Base-by-base conservation (phyloP, 2,113 vertebrate species). In the Lucifuga dentata region DNA sequence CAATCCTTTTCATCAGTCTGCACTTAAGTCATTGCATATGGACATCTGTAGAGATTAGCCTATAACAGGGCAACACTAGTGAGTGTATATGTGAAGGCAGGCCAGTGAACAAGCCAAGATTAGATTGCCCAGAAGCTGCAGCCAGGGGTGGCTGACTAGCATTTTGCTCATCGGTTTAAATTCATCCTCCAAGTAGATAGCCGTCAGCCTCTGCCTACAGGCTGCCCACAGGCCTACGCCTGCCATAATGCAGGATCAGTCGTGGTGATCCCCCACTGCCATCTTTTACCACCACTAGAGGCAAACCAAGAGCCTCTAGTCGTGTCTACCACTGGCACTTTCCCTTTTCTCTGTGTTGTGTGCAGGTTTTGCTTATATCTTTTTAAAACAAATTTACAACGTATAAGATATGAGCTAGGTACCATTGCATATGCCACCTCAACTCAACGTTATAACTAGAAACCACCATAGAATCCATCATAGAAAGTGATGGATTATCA, bases 1-100 rank as follows among this genome's bases (percentile, higher is more conserved):
- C 74, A 58, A 46, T 65, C 68, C 69, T 76, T 41, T 66, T 43
- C 32, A 74, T 72, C 63, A 49, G 21, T 83, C 73, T 83, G 83
- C 62, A 69, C 81, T 73, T 84, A 88, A 84, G 32, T 76, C 68
- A 29, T 24, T 80, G 71, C 78, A 79, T 78, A 76, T 73, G 78
- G 71, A 55, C 76, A 76, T 69, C 76, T 70, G 76, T 78, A 74
- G 76, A 84, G 84, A 89, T 89, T 88, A 87, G 81, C 80, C 78
- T 67, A 44, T 69, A 52, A 73, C 48, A 46, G 64, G 64, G 46
- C 62, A 65, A 64, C 20, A 1, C 45, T 16, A 61, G 15, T 1
- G 65, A 75, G 67, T 45, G 50, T 40, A 39, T 53, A 64, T 56
- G 71, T 71, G 76, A 80, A 78, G 45, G 64, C 15, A 5, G 16